Evolutionary conservation across 2,797 vertebrate genomes (phyloP).

Genomic region (Spinibarbus caldwelli): DNA sequence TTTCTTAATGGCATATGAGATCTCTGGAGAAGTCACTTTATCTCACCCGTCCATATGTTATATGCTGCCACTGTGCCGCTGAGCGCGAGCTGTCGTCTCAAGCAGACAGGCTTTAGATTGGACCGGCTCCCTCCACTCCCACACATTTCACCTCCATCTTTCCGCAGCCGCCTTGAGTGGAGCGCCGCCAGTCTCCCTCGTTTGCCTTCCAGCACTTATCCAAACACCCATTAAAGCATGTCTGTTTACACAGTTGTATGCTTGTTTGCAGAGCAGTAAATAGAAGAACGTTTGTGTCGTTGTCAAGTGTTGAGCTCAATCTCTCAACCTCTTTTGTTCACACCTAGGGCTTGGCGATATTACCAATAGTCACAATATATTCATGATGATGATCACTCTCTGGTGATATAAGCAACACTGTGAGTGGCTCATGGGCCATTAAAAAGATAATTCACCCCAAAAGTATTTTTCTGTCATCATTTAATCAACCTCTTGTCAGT

Average conservation of each 20-base stretch:
- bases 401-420: not conserved
- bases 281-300: constrained; percentile 42
- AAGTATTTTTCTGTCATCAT: not conserved
- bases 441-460: not conserved
- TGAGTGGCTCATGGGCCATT: not conserved
- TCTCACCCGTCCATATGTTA: constrained; percentile 46
- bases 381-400: not conserved
- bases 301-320: not conserved
- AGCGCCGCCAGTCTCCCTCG: constrained; percentile 1
- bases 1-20: constrained; percentile 46
- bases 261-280: constrained; percentile 52
- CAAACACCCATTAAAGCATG: constrained; percentile 44
- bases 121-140: constrained; percentile 33
- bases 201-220: constrained; percentile 24
- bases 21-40: constrained; percentile 46
- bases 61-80: constrained; percentile 26
- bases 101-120: constrained; percentile 25
- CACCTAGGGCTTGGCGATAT: not conserved
- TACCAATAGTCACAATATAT: not conserved
- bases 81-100: constrained; percentile 28
- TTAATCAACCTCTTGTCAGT: not conserved
- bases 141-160: constrained; percentile 20
- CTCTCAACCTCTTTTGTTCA: not conserved
- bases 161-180: constrained; percentile 13
- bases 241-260: constrained; percentile 51